Base-by-base conservation (phyloP, 2,797 vertebrate genomes). In the Bradypodion pumilum region DNA sequence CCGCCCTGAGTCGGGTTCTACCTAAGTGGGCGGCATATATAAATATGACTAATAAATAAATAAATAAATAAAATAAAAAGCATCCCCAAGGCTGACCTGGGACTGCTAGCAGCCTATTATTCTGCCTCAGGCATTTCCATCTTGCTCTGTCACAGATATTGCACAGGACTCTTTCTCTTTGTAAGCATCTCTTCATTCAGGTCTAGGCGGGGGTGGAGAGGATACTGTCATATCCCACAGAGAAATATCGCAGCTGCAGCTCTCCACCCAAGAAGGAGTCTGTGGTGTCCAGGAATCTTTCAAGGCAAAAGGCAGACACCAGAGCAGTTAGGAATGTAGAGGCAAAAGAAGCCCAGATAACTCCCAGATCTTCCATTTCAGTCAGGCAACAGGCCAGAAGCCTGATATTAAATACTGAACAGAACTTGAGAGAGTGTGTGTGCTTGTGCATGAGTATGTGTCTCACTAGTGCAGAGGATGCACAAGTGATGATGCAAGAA, bases 191-290 rank as follows among this genome's bases (percentile, higher is more conserved):
- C 49, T 74, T 75, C 70, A 74, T 60, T 60, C 15, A 19, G 49
- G 37, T 49, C 68, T 59, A 59, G 27, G 21, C 40, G 23, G 35
- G 16, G 52, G 44, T n/a, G 70, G 13, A 25, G 29, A 40, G 70
- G 42, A 65, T 5, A 25, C 59, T 7, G 10, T 13, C 29, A 42
- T 23, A 27, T 44, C 44, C 52, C 29, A 78, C 40, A 25, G 32
- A 74, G 62, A 62, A 68, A n/a, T 46, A 2, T 75, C 49, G n/a
- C 85, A 86, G 81, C 76, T 42, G 70, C 62, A 40, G 49, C 60
- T 68, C 76, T 77, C 44, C 66, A 60, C 32, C 65, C 84, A 85
- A 85, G 42, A 81, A 85, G 79, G 73, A 63, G 32, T 15, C 56
- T 23, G 27, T 70, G 81, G 79, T 85, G 32, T 46, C 37, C 77